Evolutionary conservation across 2,888 invertebrate genomes (phyloP), one percentile per base, ranked within the genome.

Genomic region (Hypercompe scribonia): DNA sequence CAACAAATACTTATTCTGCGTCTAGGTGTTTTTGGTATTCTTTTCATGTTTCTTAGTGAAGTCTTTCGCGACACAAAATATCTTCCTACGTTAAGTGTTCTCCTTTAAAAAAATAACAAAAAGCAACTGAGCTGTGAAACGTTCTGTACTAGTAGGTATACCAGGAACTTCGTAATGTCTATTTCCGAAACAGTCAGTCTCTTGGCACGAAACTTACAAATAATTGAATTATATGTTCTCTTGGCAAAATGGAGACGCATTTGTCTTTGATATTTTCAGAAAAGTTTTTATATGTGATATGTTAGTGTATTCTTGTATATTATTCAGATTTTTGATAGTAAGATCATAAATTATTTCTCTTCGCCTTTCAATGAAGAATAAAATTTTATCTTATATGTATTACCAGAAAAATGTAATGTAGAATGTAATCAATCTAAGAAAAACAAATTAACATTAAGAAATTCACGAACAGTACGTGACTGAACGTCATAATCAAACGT

Each of bases 181-280:
- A 82, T 79, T 79, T 81, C 76, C 74, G 64, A 77, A 69, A 72
- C 71, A 82, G 46, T 68, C 64, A 33, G 13, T 11, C 42, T 74
- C 34, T 34, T 36, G 63, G 69, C 76, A 77, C 54, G 65, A 68
- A 72, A 70, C 50, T 68, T 77, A 71, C 71, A 75, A 78, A 78
- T 79, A 82, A 79, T 74, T 65, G 73, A 77, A 79, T 82, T 76
- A 82, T 77, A 63, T 67, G 42, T 24, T 31, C 63, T 71, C 67
- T 73, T 74, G 70, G 70, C 68, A 74, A 67, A 79, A 77, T 72
- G 54, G 65, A 13, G 50, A 66, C 11, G 58, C 46, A 75, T 73
- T 69, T 76, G 66, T 74, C n/a, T 39, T 65, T n/a, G 64, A 61
- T 70, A 50, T 58, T 68, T 42, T 21, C 3, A 46, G 46, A 7